A percentile compares a stretch with the other conserved stretches of the same genome.
phyloP scores from a whole-genome alignment of 2,113 vertebrate species.

The Notarius lentiginosus region DNA sequence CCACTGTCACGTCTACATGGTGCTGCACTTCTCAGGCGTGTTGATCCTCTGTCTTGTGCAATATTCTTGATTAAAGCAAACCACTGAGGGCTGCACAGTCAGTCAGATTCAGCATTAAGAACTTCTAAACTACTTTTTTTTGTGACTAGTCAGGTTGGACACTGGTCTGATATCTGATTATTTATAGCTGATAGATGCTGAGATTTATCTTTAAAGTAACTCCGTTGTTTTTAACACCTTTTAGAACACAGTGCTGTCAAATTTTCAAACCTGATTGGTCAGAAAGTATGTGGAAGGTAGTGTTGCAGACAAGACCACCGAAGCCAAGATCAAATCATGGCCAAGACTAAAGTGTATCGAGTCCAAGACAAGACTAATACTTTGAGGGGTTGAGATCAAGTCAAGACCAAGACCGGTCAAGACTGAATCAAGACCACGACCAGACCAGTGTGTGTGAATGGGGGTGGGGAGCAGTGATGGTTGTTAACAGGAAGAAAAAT shows the following conservation, averaged over 20 bases:
- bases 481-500: too few relatives aligned
- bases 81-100: not conserved
- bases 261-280: not conserved
- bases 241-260: not conserved
- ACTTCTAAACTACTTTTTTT: not conserved
- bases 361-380: too few relatives aligned
- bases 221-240: not conserved
- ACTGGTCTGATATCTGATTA: too few relatives aligned
- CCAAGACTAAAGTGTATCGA: too few relatives aligned
- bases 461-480: too few relatives aligned
- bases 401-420: too few relatives aligned
- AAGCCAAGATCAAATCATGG: too few relatives aligned
- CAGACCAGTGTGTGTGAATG: too few relatives aligned
- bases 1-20: constrained; percentile 5
- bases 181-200: not conserved
- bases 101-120: not conserved
- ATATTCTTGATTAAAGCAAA: not conserved
- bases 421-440: too few relatives aligned
- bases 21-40: not conserved
- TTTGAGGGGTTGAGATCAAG: too few relatives aligned
- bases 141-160: too few relatives aligned
- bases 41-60: constrained; percentile 11
- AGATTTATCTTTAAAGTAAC: not conserved
- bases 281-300: not conserved
- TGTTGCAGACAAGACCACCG: too few relatives aligned